These are phyloP conservation scores for Glandiceps talaboti DNA, from an alignment of 53 echinoderm and acorn worm species.

Conservation along the genomic window DNA sequence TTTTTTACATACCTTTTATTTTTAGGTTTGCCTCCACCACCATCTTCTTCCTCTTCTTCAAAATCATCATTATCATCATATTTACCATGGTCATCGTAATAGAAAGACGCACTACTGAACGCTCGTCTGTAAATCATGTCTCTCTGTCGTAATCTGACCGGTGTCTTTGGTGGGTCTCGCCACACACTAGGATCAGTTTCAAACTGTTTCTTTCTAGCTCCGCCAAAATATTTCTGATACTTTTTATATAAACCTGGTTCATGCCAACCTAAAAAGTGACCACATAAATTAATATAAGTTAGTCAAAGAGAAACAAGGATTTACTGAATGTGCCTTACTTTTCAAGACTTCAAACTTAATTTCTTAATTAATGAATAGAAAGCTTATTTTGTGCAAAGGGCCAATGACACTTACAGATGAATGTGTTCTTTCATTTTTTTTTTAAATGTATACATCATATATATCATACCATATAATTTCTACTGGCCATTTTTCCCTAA, in stretches of 20 bases:
- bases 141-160: constrained; percentile 34
- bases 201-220: constrained; percentile 61
- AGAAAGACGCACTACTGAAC: background rate
- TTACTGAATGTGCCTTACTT: too few relatives aligned
- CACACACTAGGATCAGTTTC: constrained; percentile 72
- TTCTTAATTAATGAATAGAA: too few relatives aligned
- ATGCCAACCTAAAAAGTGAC: constrained; percentile 51
- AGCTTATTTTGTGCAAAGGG: too few relatives aligned
- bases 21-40: too few relatives aligned
- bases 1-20: too few relatives aligned
- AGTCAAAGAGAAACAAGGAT: too few relatives aligned
- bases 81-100: background rate
- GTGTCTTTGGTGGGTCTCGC: constrained; percentile 70
- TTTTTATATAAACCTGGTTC: constrained; percentile 48
- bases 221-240: constrained; percentile 55
- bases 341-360: too few relatives aligned
- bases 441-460: too few relatives aligned
- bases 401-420: too few relatives aligned
- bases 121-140: background rate
- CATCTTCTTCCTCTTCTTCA: background rate
- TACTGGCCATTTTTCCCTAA: too few relatives aligned
- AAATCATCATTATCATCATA: background rate
- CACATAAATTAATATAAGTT: background rate
- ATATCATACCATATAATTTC: too few relatives aligned
- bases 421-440: too few relatives aligned